Base-by-base conservation (phyloP, 2,113 vertebrate species). In the Boleophthalmus pectinirostris region DNA sequence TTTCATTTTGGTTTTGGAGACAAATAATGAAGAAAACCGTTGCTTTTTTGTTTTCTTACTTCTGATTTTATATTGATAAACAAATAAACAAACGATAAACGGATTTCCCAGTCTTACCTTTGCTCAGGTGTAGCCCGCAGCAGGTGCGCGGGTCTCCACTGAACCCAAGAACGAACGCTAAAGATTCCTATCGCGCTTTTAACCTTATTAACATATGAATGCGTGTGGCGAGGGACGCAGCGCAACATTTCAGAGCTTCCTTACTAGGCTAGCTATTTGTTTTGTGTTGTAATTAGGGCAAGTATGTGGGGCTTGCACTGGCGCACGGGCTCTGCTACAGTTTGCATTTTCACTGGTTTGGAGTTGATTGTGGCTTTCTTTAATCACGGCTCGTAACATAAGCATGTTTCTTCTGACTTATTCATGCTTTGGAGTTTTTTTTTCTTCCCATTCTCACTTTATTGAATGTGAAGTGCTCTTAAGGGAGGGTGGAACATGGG, bases 241-340 rank as follows among this genome's bases (percentile, higher is more conserved):
- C 85, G 78, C 76, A 86, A 73, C 77, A 69, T 77, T 82, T 82
- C 68, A 23, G 46, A 47, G 57, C 72, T 49, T 70, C 63, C 45
- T 29, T 45, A 66, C 72, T 33, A 56, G 69, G 67, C 56, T 74
- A 68, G 84, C 78, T 76, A 84, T 91, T 88, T 90, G 84, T 87
- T 89, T 86, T 85, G 79, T 82, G 83, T 24, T 61, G 76, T 88
- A 91, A 89, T 89, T 88, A 75, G 91, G 87, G 80, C 90, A 90
- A 70, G 73, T 85, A 90, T 89, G 88, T 89, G 84, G 87, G 86
- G 1, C 87, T 87, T 18, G 58, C 74, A 74, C 83, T 82, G 58
- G 66, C 33, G 13, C 63, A n/a, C 65, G 78, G 85, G 74, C 81
- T 75, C 54, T 57, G 76, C 43, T 33, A 66, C 78, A 56, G 54